Evolutionary conservation across 1,140 invertebrate species (phyloP), one percentile per base, ranked within the genome.

Genomic region (Ceratitis capitata): DNA sequence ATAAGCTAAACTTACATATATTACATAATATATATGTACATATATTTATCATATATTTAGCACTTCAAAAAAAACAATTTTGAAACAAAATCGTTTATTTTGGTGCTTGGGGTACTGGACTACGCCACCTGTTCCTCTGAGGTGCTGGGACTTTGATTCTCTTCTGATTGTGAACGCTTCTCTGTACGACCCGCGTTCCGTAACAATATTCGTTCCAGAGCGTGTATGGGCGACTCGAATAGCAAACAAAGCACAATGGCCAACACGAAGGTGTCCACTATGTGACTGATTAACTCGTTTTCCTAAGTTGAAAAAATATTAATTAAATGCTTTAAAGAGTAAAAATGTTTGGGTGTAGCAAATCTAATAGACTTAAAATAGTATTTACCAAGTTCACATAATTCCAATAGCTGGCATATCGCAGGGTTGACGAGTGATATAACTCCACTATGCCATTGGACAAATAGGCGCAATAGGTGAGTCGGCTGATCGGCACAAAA

Each of bases 201-300:
- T 3, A 95, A 89, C 35, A 95, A 91, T 83, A 95, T 94, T 87
- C 94, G 95, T 90, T 96, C 95, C 26, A 96, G 92, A 19, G 94
- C 93, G 85, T 95, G 93, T 86, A 96, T 94, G 5, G 95, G 95
- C 5, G 95, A 95, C 91, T 96, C 95, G 86, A 95, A 95, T 61
- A 94, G 92, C 29, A 95, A 90, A 83, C 95, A 95, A 14, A 95
- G 89, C 26, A 95, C 85, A 32, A 95, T 89, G 14, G 95, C 95
- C 64, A 94, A 91, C n/a, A 92, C 85, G 88, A 95, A 95, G 1
- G 95, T 94, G 35, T 95, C 87, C 32, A 93, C 86, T 35, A 94
- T 88, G 87, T 95, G 94, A 1, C 94, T 93, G 47, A 94, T 88
- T 19, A 93, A 90, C 87, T 92, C 92, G 64, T 92, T 92, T 26